Percentiles rank a stretch among this genome's conserved stretches.
These are phyloP conservation scores for Drosophila seclusa DNA, from an alignment of 2,888 invertebrate genomes.

Conservation along the genomic window DNA sequence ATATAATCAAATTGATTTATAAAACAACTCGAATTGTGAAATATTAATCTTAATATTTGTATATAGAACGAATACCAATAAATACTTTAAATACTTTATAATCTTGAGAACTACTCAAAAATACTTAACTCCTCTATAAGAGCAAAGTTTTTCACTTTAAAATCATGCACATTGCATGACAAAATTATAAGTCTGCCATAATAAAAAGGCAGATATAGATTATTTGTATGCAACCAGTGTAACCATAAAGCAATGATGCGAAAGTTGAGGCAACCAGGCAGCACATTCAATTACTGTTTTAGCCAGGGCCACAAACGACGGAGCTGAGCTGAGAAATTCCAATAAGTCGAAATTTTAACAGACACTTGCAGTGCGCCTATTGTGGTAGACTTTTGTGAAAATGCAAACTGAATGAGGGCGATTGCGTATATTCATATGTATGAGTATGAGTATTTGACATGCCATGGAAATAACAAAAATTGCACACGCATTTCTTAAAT, in stretches of 20 bases:
- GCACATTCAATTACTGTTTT: conserved; percentile 52
- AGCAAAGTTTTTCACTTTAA: neutral
- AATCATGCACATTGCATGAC: neutral
- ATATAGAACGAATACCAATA: neutral
- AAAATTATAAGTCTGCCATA: neutral
- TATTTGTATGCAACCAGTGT: conserved; percentile 26
- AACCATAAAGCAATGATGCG: conserved; percentile 17
- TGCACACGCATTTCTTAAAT: conserved; percentile 60
- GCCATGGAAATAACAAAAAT: conserved; percentile 45
- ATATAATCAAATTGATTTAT: neutral
- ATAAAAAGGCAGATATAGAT: conserved; percentile 7
- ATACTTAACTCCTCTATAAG: neutral
- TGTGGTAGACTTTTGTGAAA: conserved; percentile 25
- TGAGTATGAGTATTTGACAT: conserved; percentile 16
- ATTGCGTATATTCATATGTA: conserved; percentile 46
- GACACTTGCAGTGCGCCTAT: conserved; percentile 43
- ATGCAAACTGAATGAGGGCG: conserved; percentile 28
- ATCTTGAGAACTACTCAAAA: neutral
- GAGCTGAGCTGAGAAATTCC: conserved; percentile 36
- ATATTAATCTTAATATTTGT: neutral
- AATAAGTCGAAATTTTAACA: conserved; percentile 53
- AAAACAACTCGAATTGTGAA: neutral
- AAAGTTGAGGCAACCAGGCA: conserved; percentile 31
- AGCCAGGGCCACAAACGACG: conserved; percentile 1
- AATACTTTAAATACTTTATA: neutral